Base-by-base conservation (phyloP, 2,113 vertebrate genomes). In the Solea senegalensis region DNA sequence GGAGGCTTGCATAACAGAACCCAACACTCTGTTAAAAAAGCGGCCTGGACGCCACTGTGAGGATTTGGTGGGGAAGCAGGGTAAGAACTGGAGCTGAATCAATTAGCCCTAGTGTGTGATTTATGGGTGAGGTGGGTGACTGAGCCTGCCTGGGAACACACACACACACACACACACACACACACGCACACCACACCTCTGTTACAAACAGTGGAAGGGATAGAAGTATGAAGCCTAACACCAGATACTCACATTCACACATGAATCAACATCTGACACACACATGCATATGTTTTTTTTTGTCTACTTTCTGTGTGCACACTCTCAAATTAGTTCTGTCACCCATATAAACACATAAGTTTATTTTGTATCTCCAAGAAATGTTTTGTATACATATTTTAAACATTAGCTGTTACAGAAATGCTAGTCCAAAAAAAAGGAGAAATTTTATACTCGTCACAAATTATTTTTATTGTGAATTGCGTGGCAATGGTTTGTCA, bases 21-120 rank as follows among this genome's bases (percentile, higher is more conserved):
- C 72, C 60, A 68, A 82, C 80, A 65, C 76, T 59, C 67, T 50
- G 52, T 76, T 74, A 73, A 82, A 73, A 21, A 70, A 68, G 27
- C 62, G 69, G 72, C 39, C 50, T 51, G 57, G 65, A 65, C n/a
- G 27, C 63, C 62, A 61, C 74, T 67, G 69, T 60, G 64, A 78
- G 41, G 69, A 76, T 79, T 64, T 60, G 58, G 51, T 65, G 27
- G 52, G 67, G 75, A 81, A 77, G 53, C 63, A 5, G 73, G 21
- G 21, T 65, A 82, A 76, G 60, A 85, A 76, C 67, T 45, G 3
- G 49, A 79, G 73, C 80, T 57, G 64, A 82, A 78, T 83, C 83
- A 85, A 78, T 81, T 85, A 48, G 80, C 66, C 52, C 44, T 28
- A 81, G 45, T 62, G 72, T 79, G 86, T 86, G 78, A 89, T 86